Evolutionary conservation across 2,797 vertebrate species (phyloP), one percentile per base, ranked within the genome.

Genomic region (Cygnus olor): DNA sequence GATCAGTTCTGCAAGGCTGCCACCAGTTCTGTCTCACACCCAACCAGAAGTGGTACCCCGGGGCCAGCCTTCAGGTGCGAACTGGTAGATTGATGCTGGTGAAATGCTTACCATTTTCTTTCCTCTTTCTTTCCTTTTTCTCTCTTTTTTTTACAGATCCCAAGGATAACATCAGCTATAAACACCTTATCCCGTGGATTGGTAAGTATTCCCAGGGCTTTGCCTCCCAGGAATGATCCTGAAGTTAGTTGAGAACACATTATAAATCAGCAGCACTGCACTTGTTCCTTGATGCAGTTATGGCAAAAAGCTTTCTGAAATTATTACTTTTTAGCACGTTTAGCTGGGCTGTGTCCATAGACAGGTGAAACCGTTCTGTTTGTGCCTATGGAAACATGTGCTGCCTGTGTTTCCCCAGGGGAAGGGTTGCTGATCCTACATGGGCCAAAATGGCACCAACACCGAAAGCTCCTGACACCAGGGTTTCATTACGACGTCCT

Each of bases 401-500:
- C 82, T 93, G 80, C 28, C 73, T 94, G 34, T 96, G 71, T 97
- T 90, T 95, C 70, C 86, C 54, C 90, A 99, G 99, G 99, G 24
- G 98, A 98, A 0, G 99, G 99, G 21, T 97, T 99, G 51, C 95
- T 99, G 91, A 94, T 99, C 92, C 96, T 98, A 66, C 70, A 97
- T 0, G 99, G 98, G 34, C 97, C 98, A 92, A 99, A 98, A 91
- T 99, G 99, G 99, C 98, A 98, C 94, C 98, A 98, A 2, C 98
- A 99, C 95, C 98, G 98, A 70, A 98, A 98, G 83, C 98, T 99
- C 34, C 95, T 99, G 93, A 99, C 99, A 3, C 98, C 99, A 3
- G 99, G 98, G 36, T 99, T 99, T 91, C 99, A 99, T 91, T 99
- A 98, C 7, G 98, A 99, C 2, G 96, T 99, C 80, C 90, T 99